Conservation (phyloP, 2,113 vertebrate genomes). For the Meles meles region DNA sequence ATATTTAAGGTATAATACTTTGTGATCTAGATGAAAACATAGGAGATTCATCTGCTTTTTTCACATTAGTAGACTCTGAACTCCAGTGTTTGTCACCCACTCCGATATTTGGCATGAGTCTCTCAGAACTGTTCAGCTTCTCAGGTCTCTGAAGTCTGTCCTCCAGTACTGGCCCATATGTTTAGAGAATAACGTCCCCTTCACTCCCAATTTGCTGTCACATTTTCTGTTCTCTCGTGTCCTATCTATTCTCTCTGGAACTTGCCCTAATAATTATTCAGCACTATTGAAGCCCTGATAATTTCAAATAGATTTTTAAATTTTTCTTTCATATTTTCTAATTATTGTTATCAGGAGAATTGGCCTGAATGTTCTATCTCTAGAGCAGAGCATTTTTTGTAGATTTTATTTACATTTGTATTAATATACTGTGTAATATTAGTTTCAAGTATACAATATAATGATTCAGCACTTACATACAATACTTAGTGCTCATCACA, state of each 20-base stretch:
- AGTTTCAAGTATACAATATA: neutral
- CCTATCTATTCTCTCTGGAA: neutral
- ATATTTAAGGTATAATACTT: neutral
- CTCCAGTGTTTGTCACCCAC: neutral
- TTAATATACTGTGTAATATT: neutral
- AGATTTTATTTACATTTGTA: neutral
- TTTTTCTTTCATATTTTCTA: neutral
- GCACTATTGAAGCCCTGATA: neutral
- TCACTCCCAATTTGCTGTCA: neutral
- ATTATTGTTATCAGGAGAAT: neutral
- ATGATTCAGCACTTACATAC: neutral
- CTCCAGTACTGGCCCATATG: neutral
- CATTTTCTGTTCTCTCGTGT: neutral
- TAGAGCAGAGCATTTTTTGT: neutral
- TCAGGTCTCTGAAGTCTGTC: neutral
- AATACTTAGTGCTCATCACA: neutral
- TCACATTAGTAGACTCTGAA: neutral
- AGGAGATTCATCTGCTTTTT: neutral
- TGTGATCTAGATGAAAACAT: neutral
- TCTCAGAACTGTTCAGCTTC: neutral
- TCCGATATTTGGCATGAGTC: neutral
- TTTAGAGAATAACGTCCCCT: neutral
- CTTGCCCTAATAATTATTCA: neutral
- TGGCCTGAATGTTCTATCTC: neutral
- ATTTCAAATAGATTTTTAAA: neutral